These are phyloP conservation scores for Amphimedon queenslandica DNA, from an alignment of 37 sponge, comb jelly and placozoan species.

Conservation along the genomic window DNA sequence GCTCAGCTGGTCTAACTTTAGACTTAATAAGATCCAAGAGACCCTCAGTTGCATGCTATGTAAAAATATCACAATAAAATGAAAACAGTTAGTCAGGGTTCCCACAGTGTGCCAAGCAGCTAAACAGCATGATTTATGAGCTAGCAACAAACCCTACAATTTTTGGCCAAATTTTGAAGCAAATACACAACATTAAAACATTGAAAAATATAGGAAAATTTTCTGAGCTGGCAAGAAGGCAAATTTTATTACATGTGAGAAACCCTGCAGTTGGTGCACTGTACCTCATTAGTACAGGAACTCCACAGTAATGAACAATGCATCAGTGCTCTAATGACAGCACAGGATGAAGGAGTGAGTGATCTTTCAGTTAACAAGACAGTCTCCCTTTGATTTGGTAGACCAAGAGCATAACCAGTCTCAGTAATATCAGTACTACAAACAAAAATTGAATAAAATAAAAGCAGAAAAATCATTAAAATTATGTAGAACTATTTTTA, in stretches of 20 bases:
- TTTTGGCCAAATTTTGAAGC: too few relatives aligned
- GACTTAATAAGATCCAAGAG: constrained; percentile 18
- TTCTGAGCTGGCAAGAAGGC: too few relatives aligned
- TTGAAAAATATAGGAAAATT: too few relatives aligned
- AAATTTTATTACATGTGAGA: too few relatives aligned
- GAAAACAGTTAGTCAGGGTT: neutral
- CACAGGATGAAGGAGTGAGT: constrained; percentile 41
- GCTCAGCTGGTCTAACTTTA: constrained; percentile 6
- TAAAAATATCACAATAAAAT: neutral
- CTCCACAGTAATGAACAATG: constrained; percentile 49
- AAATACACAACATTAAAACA: too few relatives aligned
- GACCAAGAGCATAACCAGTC: constrained; percentile 51
- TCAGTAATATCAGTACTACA: constrained; percentile 46
- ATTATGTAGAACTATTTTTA: too few relatives aligned
- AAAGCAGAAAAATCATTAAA: neutral
- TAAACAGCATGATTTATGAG: neutral
- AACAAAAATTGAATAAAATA: neutral
- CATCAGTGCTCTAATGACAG: constrained; percentile 50
- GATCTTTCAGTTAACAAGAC: constrained; percentile 34
- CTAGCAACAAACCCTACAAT: neutral
- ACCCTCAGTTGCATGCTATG: constrained; percentile 2
- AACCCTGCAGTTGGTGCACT: too few relatives aligned
- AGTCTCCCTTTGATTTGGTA: constrained; percentile 21
- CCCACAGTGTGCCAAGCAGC: neutral
- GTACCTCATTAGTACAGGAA: constrained; percentile 24